A percentile compares a stretch with the other conserved stretches of the same genome.
Evolutionary conservation across 2,113 vertebrate genomes (phyloP).

Genomic region (Cyphomyrus plagiostoma): DNA sequence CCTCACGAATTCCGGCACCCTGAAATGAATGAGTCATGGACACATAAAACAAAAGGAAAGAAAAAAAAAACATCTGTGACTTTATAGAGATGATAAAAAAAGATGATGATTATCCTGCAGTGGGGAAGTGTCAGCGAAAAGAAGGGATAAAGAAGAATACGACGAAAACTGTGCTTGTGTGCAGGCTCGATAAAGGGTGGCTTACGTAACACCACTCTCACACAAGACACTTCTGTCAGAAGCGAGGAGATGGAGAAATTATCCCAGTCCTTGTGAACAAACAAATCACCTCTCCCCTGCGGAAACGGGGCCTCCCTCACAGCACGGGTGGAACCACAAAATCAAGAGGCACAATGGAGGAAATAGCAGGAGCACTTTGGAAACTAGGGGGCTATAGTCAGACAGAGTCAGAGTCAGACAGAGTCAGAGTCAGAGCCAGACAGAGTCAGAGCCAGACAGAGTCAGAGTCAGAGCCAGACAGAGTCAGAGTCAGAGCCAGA

Average conservation of each 20-base stretch:
- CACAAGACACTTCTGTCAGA: neutral
- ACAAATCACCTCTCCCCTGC: neutral
- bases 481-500: neutral
- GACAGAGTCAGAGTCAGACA: neutral
- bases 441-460: too few species aligned
- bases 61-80: neutral
- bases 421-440: too few species aligned
- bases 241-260: neutral
- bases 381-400: neutral
- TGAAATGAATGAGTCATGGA: constrained; percentile 39
- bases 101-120: neutral
- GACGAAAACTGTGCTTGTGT: neutral
- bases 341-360: neutral
- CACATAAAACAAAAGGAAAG: neutral
- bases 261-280: neutral
- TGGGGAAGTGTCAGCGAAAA: neutral
- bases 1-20: constrained; percentile 92
- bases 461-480: too few species aligned
- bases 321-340: neutral
- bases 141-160: neutral
- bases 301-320: neutral
- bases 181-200: neutral
- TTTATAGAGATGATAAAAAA: neutral
- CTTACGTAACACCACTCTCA: neutral
- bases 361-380: neutral